phyloP scores from a whole-genome alignment of 2,888 invertebrate genomes.

The Oligia strigilis region DNA sequence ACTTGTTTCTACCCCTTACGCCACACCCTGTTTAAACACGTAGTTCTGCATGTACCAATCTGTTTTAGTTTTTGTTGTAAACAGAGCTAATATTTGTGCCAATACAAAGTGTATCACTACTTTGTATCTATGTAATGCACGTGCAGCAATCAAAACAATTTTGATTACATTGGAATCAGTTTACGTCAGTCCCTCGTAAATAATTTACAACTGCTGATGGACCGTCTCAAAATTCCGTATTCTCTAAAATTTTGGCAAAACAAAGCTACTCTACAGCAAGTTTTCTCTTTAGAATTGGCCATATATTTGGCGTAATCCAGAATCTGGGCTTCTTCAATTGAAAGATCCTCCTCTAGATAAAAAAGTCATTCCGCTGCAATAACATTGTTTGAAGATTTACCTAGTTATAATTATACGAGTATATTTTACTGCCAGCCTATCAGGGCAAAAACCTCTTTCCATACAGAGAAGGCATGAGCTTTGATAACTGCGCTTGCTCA shows the following conservation, averaged over 20 bases:
- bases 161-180: slow-evolving; percentile 30
- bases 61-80: slow-evolving; percentile 51
- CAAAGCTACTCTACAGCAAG: too few relatives aligned
- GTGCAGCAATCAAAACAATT: slow-evolving; percentile 40
- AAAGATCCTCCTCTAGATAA: neutral
- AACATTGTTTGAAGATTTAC: neutral
- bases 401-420: neutral
- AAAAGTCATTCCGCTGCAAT: neutral
- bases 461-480: neutral
- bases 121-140: slow-evolving; percentile 33
- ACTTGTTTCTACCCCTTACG: neutral
- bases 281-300: too few relatives aligned
- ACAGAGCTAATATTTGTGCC: slow-evolving; percentile 34
- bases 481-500: neutral
- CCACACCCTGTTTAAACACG: neutral
- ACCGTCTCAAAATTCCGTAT: neutral
- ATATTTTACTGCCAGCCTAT: too few relatives aligned
- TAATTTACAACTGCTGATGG: slow-evolving; percentile 24
- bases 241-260: neutral
- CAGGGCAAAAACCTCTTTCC: neutral
- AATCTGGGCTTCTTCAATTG: neutral
- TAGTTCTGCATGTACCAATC: slow-evolving; percentile 13
- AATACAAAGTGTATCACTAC: slow-evolving; percentile 36
- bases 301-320: too few relatives aligned
- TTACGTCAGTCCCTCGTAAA: slow-evolving; percentile 22